Percentiles rank a stretch among this genome's conserved stretches.
Evolutionary conservation across 1,140 invertebrate genomes (phyloP).

Genomic region (Calephelis nemesis): DNA sequence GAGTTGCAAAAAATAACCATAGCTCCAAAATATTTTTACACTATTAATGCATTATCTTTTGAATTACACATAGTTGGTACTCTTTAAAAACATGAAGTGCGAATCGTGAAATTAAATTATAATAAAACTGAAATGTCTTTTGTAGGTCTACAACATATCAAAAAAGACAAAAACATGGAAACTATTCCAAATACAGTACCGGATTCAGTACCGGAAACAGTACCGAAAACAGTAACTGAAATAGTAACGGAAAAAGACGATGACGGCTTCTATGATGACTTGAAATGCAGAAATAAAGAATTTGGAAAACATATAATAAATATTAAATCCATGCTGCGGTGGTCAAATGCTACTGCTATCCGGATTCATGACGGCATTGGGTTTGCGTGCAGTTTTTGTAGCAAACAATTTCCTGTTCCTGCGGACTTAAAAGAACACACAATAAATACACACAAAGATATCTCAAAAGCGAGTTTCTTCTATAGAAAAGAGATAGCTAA

Average conservation of each 20-base stretch:
- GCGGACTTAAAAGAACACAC: constrained; percentile 48
- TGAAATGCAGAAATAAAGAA: neutral
- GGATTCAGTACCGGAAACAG: neutral
- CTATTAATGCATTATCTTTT: too few relatives aligned
- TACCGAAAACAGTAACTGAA: neutral
- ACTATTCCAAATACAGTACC: neutral
- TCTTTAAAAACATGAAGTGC: neutral
- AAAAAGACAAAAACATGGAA: too few relatives aligned
- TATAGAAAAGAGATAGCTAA: neutral
- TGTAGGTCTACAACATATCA: too few relatives aligned
- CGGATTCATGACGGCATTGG: constrained; percentile 3
- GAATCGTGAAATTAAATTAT: neutral
- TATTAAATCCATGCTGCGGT: constrained; percentile 24
- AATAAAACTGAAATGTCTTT: too few relatives aligned
- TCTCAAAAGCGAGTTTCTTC: neutral
- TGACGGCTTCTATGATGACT: neutral
- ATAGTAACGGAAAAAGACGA: neutral
- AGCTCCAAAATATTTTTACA: too few relatives aligned
- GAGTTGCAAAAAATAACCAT: too few relatives aligned
- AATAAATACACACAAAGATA: constrained; percentile 29
- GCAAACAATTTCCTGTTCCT: constrained; percentile 35
- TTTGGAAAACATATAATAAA: neutral
- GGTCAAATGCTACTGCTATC: constrained; percentile 19
- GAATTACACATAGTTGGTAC: too few relatives aligned
- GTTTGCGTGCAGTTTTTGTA: constrained; percentile 44